phyloP scores from a whole-genome alignment of 2,888 invertebrate species.

The Macaria liturata region DNA sequence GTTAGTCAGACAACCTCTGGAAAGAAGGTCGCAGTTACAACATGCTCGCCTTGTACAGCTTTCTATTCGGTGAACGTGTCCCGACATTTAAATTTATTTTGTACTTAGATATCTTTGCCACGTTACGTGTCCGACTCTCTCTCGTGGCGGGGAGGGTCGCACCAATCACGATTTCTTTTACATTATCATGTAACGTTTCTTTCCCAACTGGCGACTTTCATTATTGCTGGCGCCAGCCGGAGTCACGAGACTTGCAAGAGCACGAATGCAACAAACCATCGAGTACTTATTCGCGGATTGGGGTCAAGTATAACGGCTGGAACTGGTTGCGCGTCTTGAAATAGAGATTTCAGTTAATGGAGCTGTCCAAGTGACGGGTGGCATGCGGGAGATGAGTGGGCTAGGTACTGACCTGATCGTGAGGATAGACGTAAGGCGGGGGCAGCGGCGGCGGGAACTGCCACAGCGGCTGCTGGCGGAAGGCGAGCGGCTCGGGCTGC shows the following conservation, averaged over 20 bases:
- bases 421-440: slow-evolving; percentile 89
- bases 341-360: slow-evolving; percentile 40
- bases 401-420: slow-evolving; percentile 88
- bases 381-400: slow-evolving; percentile 28
- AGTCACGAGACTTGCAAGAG: slow-evolving; percentile 40
- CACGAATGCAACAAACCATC: slow-evolving; percentile 51
- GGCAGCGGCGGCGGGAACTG: slow-evolving; percentile 92
- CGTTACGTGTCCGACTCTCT: slow-evolving; percentile 68
- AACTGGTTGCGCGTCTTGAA: slow-evolving; percentile 59
- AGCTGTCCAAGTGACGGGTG: slow-evolving; percentile 15
- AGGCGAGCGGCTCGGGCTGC: slow-evolving; percentile 83
- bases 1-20: slow-evolving; percentile 62
- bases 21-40: slow-evolving; percentile 81
- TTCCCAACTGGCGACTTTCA: slow-evolving; percentile 60
- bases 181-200: slow-evolving; percentile 55
- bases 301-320: slow-evolving; percentile 73
- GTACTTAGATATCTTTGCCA: slow-evolving; percentile 71
- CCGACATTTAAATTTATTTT: slow-evolving; percentile 80
- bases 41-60: slow-evolving; percentile 79
- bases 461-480: slow-evolving; percentile 90
- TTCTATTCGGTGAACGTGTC: slow-evolving; percentile 79
- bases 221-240: slow-evolving; percentile 46
- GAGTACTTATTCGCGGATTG: slow-evolving; percentile 56
- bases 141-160: slow-evolving; percentile 73
- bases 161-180: slow-evolving; percentile 75